phyloP scores from a whole-genome alignment of 2,113 vertebrate species.

The Tylochromis polylepis region DNA sequence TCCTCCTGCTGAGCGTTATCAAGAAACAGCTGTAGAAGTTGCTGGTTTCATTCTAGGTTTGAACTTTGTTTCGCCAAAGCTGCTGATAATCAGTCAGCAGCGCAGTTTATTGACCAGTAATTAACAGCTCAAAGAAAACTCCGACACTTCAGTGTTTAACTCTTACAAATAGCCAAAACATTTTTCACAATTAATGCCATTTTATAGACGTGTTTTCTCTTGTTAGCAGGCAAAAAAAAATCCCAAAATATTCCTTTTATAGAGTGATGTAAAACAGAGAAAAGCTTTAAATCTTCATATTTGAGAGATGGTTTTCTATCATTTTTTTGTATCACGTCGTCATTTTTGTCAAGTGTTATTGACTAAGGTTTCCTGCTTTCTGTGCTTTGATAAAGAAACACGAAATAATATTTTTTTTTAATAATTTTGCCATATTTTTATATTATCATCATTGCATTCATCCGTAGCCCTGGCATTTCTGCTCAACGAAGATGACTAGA shows the following conservation, averaged over 20 bases:
- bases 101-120: background rate
- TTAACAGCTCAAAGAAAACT: background rate
- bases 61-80: background rate
- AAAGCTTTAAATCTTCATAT: background rate
- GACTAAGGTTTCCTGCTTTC: background rate
- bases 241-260: background rate
- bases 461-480: background rate
- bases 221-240: fast-evolving
- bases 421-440: background rate
- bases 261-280: background rate
- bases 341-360: background rate
- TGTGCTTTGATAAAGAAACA: background rate
- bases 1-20: background rate
- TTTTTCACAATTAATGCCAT: background rate
- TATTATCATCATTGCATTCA: background rate
- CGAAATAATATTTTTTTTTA: fast-evolving
- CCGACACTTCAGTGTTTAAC: background rate
- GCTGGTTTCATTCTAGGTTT: background rate
- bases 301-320: background rate
- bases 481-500: background rate
- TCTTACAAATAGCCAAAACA: background rate
- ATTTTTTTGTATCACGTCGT: fast-evolving
- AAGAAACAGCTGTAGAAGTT: background rate
- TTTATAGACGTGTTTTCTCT: background rate
- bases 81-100: background rate